These are phyloP conservation scores for Diaperis boleti DNA, from an alignment of 2,888 invertebrate species.

Conservation along the genomic window DNA sequence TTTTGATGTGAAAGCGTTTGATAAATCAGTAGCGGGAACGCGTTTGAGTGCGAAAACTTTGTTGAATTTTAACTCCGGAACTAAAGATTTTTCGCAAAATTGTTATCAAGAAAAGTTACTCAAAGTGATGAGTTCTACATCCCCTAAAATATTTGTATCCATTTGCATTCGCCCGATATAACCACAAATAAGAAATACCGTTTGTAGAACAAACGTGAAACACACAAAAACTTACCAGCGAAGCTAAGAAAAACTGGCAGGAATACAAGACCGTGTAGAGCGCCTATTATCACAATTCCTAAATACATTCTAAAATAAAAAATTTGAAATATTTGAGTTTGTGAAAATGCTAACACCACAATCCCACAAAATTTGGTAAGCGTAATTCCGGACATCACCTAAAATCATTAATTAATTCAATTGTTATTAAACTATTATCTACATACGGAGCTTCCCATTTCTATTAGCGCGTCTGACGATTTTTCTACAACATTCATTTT, in stretches of 20 bases:
- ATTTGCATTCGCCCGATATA: too few relatives aligned
- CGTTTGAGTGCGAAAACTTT: too few relatives aligned
- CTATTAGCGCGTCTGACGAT: constrained; percentile 80
- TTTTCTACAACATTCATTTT: constrained; percentile 69
- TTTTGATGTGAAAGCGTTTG: too few relatives aligned
- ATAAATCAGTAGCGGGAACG: too few relatives aligned
- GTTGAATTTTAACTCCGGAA: too few relatives aligned
- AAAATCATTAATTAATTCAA: constrained; percentile 47
- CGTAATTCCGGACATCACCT: constrained; percentile 94
- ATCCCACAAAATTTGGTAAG: constrained; percentile 94
- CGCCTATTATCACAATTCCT: constrained; percentile 92
- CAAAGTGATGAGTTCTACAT: too few relatives aligned
- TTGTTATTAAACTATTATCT: neutral
- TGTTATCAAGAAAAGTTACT: too few relatives aligned
- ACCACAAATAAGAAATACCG: too few relatives aligned
- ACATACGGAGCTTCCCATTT: constrained; percentile 86
- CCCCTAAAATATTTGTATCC: too few relatives aligned
- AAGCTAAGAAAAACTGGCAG: constrained; percentile 91
- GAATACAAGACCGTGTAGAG: constrained; percentile 91
- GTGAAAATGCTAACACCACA: constrained; percentile 89
- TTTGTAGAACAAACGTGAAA: too few relatives aligned
- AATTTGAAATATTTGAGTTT: constrained; percentile 90
- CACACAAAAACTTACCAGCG: constrained; percentile 68
- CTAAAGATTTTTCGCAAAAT: too few relatives aligned
- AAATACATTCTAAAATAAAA: constrained; percentile 98